Percentiles rank a stretch among this genome's conserved stretches.
These are phyloP conservation scores for Brachymystax lenok DNA, from an alignment of 2,797 vertebrate genomes.

Conservation along the genomic window DNA sequence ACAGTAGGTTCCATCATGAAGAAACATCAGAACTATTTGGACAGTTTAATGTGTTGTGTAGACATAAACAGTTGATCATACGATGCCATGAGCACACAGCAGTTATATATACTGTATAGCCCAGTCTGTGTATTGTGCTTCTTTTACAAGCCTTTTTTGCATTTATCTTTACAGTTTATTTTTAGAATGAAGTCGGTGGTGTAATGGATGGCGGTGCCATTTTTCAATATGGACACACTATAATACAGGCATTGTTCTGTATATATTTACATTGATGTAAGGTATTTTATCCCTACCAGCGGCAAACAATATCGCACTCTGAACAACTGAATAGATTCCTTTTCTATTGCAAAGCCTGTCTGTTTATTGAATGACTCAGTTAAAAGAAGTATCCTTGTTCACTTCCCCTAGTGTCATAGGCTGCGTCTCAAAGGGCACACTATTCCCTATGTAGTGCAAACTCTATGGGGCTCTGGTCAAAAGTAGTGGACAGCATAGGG, in stretches of 20 bases:
- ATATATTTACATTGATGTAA: neutral
- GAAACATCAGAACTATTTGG: too few relatives aligned
- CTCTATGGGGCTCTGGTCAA: neutral
- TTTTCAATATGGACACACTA: neutral
- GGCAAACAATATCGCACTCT: slow-evolving; percentile 42
- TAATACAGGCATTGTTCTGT: neutral
- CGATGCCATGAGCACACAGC: neutral
- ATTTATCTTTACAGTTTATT: neutral
- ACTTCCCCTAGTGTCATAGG: slow-evolving; percentile 20
- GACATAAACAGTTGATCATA: neutral
- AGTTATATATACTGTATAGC: neutral
- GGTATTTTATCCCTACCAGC: slow-evolving; percentile 2
- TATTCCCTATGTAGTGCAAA: neutral
- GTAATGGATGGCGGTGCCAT: neutral
- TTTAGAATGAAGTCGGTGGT: neutral
- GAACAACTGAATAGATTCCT: neutral
- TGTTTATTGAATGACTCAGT: slow-evolving; percentile 1
- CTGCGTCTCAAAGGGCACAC: neutral
- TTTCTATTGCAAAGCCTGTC: neutral
- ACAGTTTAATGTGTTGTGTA: too few relatives aligned
- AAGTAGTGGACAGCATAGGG: neutral
- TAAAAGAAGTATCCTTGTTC: neutral
- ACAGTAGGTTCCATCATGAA: neutral
- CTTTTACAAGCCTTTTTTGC: neutral
- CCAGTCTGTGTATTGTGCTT: neutral